Percentiles rank a stretch among this genome's conserved stretches.
Evolutionary conservation across 2,113 vertebrate species (phyloP).

Genomic region (Pseudopodoces humilis): DNA sequence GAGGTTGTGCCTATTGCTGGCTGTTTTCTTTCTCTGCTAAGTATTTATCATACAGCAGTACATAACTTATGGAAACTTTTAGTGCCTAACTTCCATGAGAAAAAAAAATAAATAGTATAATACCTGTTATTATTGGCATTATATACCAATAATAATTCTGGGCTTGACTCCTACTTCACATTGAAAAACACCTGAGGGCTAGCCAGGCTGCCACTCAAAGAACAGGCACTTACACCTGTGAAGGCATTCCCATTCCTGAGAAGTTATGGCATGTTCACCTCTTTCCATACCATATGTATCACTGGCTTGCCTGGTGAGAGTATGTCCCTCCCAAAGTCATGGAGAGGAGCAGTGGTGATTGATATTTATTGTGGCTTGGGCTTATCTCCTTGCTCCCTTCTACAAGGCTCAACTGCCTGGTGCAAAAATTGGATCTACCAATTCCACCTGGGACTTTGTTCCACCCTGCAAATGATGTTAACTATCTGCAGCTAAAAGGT

Average conservation of each 20-base stretch:
- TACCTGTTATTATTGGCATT: neutral
- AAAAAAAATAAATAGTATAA: neutral
- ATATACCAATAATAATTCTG: neutral
- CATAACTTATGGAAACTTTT: neutral
- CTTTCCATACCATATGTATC: neutral
- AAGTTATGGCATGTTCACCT: neutral
- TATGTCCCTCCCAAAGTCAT: fast-evolving
- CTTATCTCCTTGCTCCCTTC: neutral
- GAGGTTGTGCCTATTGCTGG: neutral
- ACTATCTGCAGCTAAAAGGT: neutral
- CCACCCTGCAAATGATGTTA: neutral
- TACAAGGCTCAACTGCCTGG: neutral
- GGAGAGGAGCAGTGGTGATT: neutral
- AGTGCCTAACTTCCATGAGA: neutral
- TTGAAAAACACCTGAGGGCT: neutral
- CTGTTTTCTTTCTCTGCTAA: neutral
- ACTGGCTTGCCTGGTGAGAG: neutral
- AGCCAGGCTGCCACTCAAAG: neutral
- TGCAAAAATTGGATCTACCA: neutral
- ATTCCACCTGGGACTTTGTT: neutral
- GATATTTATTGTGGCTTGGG: neutral
- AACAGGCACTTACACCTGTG: neutral
- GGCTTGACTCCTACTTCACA: neutral
- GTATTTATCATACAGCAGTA: neutral
- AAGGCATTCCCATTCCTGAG: neutral